Conservation (phyloP, 2,797 vertebrate species). For the Sardinella longiceps region DNA sequence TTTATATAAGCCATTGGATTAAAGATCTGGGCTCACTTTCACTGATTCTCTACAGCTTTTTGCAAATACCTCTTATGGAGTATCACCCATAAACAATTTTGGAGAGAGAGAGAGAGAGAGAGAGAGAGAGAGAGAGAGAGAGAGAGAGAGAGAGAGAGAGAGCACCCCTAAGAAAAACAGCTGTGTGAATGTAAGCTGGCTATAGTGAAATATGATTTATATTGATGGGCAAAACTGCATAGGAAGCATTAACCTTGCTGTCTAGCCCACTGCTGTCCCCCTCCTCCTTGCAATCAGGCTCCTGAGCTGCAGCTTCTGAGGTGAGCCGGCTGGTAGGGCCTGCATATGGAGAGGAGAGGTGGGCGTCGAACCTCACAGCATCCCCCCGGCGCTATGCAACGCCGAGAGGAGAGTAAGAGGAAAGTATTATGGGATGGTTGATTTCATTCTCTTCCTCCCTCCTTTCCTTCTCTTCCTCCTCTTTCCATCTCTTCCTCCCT, state of each 20-base stretch:
- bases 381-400: neutral
- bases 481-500: neutral
- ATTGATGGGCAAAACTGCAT: conserved; percentile 12
- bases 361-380: neutral
- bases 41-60: neutral
- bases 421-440: neutral
- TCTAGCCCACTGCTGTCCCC: neutral
- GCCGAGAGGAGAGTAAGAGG: neutral
- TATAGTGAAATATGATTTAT: conserved; percentile 19
- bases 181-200: neutral
- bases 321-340: neutral
- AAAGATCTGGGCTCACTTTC: neutral
- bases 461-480: neutral
- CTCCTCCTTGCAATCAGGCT: neutral
- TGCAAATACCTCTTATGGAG: neutral
- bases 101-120: neutral
- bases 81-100: conserved; percentile 11
- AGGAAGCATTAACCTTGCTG: conserved; percentile 4
- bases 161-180: neutral
- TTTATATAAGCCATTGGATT: neutral
- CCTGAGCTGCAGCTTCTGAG: conserved; percentile 2
- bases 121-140: neutral
- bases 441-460: neutral
- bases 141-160: neutral
- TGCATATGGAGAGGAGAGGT: neutral